phyloP scores from a whole-genome alignment of 2,888 invertebrate species.

The Gortyna flavago region DNA sequence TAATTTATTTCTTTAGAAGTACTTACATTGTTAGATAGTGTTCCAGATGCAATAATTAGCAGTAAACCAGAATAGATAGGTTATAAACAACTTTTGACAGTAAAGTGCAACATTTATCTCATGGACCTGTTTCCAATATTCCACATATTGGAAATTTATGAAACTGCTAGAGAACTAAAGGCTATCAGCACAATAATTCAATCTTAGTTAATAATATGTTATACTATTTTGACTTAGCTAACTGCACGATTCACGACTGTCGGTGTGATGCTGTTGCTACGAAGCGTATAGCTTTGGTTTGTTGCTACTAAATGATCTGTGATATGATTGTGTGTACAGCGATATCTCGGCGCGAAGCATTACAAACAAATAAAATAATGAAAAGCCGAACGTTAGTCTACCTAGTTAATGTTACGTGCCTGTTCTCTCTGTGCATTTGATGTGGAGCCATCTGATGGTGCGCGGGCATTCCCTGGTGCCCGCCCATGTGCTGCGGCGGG shows the following conservation, averaged over 20 bases:
- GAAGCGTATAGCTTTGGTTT: slow-evolving; percentile 23
- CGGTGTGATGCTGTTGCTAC: slow-evolving; percentile 28
- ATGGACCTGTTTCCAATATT: not conserved
- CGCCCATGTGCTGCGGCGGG: slow-evolving; percentile 87
- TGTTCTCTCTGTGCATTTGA: slow-evolving; percentile 92
- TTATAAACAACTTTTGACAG: slow-evolving; percentile 58
- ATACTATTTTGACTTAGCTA: slow-evolving; percentile 61
- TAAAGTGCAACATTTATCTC: slow-evolving; percentile 11
- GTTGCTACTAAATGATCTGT: slow-evolving; percentile 42
- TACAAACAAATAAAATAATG: slow-evolving; percentile 77
- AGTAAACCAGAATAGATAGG: slow-evolving; percentile 53
- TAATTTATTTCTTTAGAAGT: slow-evolving; percentile 25
- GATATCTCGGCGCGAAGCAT: slow-evolving; percentile 56
- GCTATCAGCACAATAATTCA: slow-evolving; percentile 20
- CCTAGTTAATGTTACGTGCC: slow-evolving; percentile 89
- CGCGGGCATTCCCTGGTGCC: slow-evolving; percentile 84
- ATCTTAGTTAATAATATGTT: slow-evolving; percentile 12
- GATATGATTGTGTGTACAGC: slow-evolving; percentile 59
- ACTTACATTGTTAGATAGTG: slow-evolving; percentile 34
- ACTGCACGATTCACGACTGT: slow-evolving; percentile 37
- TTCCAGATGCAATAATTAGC: slow-evolving; percentile 22
- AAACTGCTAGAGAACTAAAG: slow-evolving; percentile 17
- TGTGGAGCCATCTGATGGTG: slow-evolving; percentile 92
- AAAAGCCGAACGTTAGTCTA: slow-evolving; percentile 83
- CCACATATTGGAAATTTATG: slow-evolving; percentile 3